phyloP scores from a whole-genome alignment of 2,113 vertebrate species.

The Rutilus rutilus region DNA sequence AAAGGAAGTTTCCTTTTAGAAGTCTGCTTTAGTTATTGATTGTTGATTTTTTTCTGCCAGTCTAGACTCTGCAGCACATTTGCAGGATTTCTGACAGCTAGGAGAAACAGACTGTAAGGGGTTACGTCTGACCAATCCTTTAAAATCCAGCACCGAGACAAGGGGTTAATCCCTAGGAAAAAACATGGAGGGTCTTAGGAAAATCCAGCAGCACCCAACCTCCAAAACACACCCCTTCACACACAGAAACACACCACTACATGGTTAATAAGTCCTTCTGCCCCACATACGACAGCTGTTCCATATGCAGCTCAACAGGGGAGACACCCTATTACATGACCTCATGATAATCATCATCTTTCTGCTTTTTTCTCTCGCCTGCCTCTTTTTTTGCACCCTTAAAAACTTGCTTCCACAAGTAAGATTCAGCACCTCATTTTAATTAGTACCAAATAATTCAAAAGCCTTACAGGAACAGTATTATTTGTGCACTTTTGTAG shows the following conservation, averaged over 20 bases:
- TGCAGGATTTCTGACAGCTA: constrained; percentile 33
- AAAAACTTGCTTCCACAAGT: not conserved
- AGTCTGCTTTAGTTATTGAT: constrained; percentile 9
- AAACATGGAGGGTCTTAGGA: constrained; percentile 16
- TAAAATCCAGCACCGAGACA: constrained; percentile 38
- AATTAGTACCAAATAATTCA: not conserved
- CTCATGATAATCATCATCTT: not conserved
- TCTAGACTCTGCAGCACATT: not conserved
- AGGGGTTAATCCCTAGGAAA: constrained; percentile 46
- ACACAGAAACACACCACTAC: constrained; percentile 13
- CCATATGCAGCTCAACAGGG: not conserved
- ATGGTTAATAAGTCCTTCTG: constrained; percentile 32
- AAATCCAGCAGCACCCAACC: constrained; percentile 16
- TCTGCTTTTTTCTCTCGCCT: not conserved
- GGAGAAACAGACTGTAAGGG: constrained; percentile 4
- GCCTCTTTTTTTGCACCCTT: not conserved
- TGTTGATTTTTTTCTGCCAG: not conserved
- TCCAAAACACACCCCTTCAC: not conserved
- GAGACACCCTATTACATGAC: constrained; percentile 6
- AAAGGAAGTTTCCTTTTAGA: not conserved
- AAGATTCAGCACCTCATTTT: not conserved
- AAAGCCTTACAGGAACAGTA: not conserved
- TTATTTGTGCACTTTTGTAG: not conserved
- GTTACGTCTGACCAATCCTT: constrained; percentile 38
- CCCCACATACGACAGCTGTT: constrained; percentile 35